phyloP scores from a whole-genome alignment of 2,797 vertebrate species.

The Lagocephalus sceleratus region DNA sequence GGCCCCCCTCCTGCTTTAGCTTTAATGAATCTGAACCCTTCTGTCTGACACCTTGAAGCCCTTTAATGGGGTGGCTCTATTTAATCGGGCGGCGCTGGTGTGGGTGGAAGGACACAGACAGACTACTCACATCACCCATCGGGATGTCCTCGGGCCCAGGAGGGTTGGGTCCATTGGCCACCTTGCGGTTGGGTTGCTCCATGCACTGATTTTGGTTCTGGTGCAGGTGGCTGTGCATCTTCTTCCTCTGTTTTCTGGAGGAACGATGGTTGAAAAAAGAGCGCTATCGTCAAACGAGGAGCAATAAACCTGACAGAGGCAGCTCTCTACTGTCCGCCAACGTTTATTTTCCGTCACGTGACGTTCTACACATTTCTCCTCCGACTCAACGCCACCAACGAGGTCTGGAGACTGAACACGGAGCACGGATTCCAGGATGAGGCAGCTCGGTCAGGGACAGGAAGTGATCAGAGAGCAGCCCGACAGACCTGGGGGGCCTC shows the following conservation, averaged over 20 bases:
- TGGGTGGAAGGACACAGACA: not conserved
- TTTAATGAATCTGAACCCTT: conserved; percentile 46
- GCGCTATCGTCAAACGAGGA: not conserved
- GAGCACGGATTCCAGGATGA: too few species aligned
- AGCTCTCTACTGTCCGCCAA: too few species aligned
- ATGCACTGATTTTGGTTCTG: conserved; percentile 95
- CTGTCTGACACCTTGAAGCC: conserved; percentile 26
- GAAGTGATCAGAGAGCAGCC: too few species aligned
- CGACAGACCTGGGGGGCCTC: too few species aligned
- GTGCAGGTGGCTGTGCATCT: conserved; percentile 90
- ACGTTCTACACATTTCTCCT: too few species aligned
- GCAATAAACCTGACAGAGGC: not conserved
- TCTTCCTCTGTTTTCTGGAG: conserved; percentile 90
- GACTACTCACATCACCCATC: conserved; percentile 88
- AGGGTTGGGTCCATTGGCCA: conserved; percentile 90
- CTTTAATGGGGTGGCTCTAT: conserved; percentile 44
- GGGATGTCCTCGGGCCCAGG: conserved; percentile 89
- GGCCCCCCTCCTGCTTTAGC: conserved; percentile 25
- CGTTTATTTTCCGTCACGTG: too few species aligned
- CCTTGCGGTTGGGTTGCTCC: conserved; percentile 87
- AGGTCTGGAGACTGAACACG: too few species aligned
- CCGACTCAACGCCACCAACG: too few species aligned
- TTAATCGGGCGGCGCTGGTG: conserved; percentile 39
- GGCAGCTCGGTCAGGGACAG: too few species aligned
- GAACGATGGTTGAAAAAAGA: conserved; percentile 11